Conservation (phyloP, 2,113 vertebrate genomes). For the Heloderma charlesbogerti region DNA sequence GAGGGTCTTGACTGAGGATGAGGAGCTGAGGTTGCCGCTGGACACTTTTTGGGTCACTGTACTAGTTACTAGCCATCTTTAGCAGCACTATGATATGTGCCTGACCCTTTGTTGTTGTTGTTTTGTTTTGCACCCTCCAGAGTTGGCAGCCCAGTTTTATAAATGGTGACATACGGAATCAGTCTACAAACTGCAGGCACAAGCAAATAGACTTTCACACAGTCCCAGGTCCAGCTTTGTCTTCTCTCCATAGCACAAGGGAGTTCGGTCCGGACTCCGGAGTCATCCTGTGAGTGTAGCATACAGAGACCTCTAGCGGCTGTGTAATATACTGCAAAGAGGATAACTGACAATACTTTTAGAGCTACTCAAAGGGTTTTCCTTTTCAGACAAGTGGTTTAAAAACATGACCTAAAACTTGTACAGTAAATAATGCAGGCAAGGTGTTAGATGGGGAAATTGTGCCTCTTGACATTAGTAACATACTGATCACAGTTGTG, state of each 20-base stretch:
- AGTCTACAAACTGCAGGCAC: neutral
- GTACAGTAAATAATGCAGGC: neutral
- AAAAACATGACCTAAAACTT: neutral
- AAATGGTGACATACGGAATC: conserved; percentile 5
- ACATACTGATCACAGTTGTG: neutral
- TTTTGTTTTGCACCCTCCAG: conserved; percentile 11
- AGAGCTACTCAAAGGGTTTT: neutral
- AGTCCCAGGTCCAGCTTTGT: conserved; percentile 19
- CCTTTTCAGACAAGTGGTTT: neutral
- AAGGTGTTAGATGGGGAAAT: neutral
- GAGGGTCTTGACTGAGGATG: neutral
- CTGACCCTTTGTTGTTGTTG: neutral
- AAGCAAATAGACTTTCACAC: conserved; percentile 16
- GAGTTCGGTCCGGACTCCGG: neutral
- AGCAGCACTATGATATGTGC: neutral
- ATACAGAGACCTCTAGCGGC: conserved; percentile 32
- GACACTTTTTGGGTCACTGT: neutral
- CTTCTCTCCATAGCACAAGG: conserved; percentile 1
- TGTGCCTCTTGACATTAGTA: neutral
- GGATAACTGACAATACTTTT: neutral
- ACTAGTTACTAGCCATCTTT: neutral
- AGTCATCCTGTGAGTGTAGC: neutral
- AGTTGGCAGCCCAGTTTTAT: conserved; percentile 4
- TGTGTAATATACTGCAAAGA: neutral
- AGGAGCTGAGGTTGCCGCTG: neutral